phyloP scores from a whole-genome alignment of 2,797 vertebrate species.

The Lagocephalus sceleratus region DNA sequence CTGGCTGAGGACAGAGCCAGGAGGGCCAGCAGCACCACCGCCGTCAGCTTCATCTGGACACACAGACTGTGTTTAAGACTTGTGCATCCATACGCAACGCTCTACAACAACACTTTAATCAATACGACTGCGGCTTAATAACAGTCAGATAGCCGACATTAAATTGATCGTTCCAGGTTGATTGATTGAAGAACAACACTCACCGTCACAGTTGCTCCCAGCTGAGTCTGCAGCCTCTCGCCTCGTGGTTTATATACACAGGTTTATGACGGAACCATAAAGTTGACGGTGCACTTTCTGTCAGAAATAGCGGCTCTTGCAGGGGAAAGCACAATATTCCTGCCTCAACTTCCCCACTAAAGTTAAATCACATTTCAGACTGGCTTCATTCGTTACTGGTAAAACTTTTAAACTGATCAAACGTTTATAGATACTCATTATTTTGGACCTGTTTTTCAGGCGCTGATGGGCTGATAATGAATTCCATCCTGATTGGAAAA shows the following conservation, averaged over 20 bases:
- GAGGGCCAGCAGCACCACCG: slow-evolving; percentile 43
- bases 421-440: no score
- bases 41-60: slow-evolving; percentile 55
- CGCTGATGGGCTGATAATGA: no score
- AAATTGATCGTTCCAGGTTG: not conserved
- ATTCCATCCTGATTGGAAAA: no score
- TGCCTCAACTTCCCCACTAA: not conserved
- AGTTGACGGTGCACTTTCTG: slow-evolving; percentile 21
- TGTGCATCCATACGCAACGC: not conserved
- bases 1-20: slow-evolving; percentile 45
- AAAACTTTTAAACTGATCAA: no score
- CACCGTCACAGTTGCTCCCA: slow-evolving; percentile 40
- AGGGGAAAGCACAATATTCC: not conserved
- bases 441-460: no score
- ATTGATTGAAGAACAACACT: slow-evolving; percentile 35
- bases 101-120: not conserved
- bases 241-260: slow-evolving; percentile 53
- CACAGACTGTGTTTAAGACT: not conserved
- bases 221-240: slow-evolving; percentile 18
- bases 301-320: slow-evolving; percentile 6
- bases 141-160: not conserved
- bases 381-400: no score
- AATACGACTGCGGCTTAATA: no score
- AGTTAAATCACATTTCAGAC: no score
- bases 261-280: slow-evolving; percentile 57